These are phyloP conservation scores for Otolemur crassicaudatus DNA, from an alignment of 2,797 vertebrate species.

Conservation along the genomic window DNA sequence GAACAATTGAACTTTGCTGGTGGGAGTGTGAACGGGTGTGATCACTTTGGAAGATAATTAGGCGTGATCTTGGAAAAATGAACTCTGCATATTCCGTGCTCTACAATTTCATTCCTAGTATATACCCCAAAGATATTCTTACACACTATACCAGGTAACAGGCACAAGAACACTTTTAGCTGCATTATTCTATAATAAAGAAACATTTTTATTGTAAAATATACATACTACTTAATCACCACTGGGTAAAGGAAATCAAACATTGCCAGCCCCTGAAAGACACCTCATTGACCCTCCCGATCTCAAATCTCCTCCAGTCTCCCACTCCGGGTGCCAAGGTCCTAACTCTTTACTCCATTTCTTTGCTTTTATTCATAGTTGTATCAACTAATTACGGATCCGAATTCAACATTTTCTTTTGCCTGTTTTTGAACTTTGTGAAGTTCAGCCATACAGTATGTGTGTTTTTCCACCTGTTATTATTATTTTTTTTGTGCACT, in stretches of 20 bases:
- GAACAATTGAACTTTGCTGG: not conserved
- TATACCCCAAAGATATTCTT: not conserved
- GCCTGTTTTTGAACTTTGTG: not conserved
- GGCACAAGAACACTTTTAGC: not conserved
- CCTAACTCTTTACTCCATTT: not conserved
- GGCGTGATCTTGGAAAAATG: not conserved
- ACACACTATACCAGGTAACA: not conserved
- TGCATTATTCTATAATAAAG: not conserved
- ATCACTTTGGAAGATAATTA: not conserved
- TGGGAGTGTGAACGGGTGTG: not conserved
- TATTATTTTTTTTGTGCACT: not conserved
- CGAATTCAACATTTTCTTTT: not conserved
- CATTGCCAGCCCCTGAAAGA: not conserved
- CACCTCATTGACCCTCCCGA: not conserved
- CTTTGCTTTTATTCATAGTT: not conserved
- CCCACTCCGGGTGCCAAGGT: not conserved
- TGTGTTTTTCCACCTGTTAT: not conserved
- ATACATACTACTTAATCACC: not conserved
- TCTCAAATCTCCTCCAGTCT: not conserved
- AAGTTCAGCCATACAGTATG: not conserved
- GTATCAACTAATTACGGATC: not conserved
- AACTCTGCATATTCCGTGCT: not conserved
- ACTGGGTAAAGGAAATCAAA: not conserved
- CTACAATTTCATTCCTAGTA: not conserved
- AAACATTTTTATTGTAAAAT: not conserved